These are phyloP conservation scores for Nebria salina DNA, from an alignment of 2,888 invertebrate species.

Conservation along the genomic window DNA sequence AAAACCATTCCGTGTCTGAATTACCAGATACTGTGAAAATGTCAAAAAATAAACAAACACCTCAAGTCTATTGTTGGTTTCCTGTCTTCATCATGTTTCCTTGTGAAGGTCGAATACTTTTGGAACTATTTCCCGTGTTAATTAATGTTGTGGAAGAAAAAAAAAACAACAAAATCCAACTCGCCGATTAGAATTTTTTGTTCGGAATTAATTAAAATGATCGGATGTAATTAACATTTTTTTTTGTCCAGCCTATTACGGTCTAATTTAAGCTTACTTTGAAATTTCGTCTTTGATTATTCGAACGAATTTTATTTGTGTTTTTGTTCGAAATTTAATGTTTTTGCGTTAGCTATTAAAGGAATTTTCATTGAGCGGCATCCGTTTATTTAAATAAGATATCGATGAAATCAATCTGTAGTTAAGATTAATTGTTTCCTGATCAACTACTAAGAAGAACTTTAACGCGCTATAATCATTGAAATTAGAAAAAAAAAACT, in stretches of 20 bases:
- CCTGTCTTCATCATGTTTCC: neutral
- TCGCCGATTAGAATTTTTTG: slow-evolving; percentile 34
- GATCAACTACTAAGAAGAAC: too few species aligned
- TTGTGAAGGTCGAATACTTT: slow-evolving; percentile 28
- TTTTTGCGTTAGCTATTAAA: slow-evolving; percentile 3
- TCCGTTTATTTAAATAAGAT: too few species aligned
- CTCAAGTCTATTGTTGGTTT: neutral
- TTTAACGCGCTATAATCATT: too few species aligned
- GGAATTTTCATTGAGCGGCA: neutral
- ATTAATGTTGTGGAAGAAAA: slow-evolving; percentile 35
- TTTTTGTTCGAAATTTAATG: neutral
- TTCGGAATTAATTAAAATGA: slow-evolving; percentile 41
- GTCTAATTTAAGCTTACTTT: slow-evolving; percentile 35
- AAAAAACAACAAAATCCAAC: slow-evolving; percentile 19
- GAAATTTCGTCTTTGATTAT: slow-evolving; percentile 31
- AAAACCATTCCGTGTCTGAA: neutral
- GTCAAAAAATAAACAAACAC: neutral
- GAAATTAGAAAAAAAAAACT: too few species aligned
- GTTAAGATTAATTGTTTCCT: too few species aligned
- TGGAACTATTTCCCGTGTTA: slow-evolving; percentile 42
- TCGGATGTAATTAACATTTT: slow-evolving; percentile 41
- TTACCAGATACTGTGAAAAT: neutral
- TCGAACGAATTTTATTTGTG: neutral
- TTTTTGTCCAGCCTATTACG: slow-evolving; percentile 30
- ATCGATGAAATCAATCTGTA: too few species aligned